Base-by-base conservation (phyloP, 2,113 vertebrate species). In the Tyrannus savana region DNA sequence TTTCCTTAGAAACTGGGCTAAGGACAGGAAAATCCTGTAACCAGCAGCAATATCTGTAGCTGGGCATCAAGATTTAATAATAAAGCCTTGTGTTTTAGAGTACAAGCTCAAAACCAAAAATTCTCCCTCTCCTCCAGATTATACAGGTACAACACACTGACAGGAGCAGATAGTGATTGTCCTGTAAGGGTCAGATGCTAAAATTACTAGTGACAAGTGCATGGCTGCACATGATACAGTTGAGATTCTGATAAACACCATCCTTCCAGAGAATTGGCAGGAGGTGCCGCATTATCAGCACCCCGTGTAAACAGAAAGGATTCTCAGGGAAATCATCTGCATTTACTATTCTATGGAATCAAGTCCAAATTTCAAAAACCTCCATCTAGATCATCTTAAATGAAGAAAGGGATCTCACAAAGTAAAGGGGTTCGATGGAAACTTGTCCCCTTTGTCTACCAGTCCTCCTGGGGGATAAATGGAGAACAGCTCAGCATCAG, bases 1-100 rank as follows among this genome's bases (percentile, higher is more conserved):
- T 96, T 94, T 93, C 92, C 95, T 88, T 93, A 94, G 90, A 95
- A 95, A 97, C 63, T 33, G 74, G 68, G 50, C 72, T 73, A 90
- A 86, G 59, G 63, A 66, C 79, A 75, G 31, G 71, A 94, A 94
- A 93, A 93, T 87, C 66, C 78, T 58, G 37, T 59, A 87, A 87
- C 12, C 7, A 87, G 35, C 50, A 78, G 52, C 81, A 84, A 17
- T 72, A 12, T 78, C 60, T 87, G 35, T 35, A 84, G 74, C 56
- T 82, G 30, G 72, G 27, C 69, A 59, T 67, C 80, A 81, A 77
- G 59, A 81, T 35, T 67, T 69, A 71, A 63, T 52, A 87, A 27
- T 19, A 84, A 91, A 96, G 67, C 66, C 53, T 87, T 78, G 33
- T 72, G 30, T 41, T 84, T 84, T 66, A 35, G 19, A 50, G 6